Percentiles rank a stretch among this genome's conserved stretches.
Evolutionary conservation across 2,113 vertebrate species (phyloP).

Genomic region (Perca fluviatilis): DNA sequence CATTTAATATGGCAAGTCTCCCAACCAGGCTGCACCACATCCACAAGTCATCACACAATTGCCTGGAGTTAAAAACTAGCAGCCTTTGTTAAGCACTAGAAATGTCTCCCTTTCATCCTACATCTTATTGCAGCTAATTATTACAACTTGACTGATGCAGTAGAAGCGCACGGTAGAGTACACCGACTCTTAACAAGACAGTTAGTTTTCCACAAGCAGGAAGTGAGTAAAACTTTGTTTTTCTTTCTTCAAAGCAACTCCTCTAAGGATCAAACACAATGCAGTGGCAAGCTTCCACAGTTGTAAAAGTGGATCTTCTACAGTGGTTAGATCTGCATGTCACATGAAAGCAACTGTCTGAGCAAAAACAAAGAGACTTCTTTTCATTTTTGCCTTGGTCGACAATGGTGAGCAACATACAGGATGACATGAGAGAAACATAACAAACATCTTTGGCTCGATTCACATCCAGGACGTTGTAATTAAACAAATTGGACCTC

Average conservation of each 20-base stretch:
- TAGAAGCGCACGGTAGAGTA: neutral
- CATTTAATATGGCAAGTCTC: slow-evolving; percentile 49
- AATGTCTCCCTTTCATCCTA: neutral
- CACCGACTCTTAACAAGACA: neutral
- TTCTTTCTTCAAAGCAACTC: neutral
- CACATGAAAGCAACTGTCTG: slow-evolving; percentile 11
- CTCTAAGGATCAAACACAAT: slow-evolving; percentile 31
- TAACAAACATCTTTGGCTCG: neutral
- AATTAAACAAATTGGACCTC: slow-evolving; percentile 27
- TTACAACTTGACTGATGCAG: neutral
- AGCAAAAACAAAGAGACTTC: neutral
- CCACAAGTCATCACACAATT: slow-evolving; percentile 19
- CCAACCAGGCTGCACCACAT: neutral
- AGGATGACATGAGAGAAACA: too few species aligned
- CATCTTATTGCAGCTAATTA: slow-evolving; percentile 4
- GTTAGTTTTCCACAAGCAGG: slow-evolving; percentile 8
- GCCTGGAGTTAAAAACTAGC: slow-evolving; percentile 18
- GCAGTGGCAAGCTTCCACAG: neutral
- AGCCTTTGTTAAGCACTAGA: neutral
- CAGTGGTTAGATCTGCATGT: neutral
- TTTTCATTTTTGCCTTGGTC: slow-evolving; percentile 4
- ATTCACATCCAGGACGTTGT: slow-evolving; percentile 16
- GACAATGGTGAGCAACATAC: neutral
- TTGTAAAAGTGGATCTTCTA: slow-evolving; percentile 2
- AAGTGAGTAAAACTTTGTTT: slow-evolving; percentile 7